These are phyloP conservation scores for Mimas tiliae DNA, from an alignment of 2,888 invertebrate species.

Conservation along the genomic window DNA sequence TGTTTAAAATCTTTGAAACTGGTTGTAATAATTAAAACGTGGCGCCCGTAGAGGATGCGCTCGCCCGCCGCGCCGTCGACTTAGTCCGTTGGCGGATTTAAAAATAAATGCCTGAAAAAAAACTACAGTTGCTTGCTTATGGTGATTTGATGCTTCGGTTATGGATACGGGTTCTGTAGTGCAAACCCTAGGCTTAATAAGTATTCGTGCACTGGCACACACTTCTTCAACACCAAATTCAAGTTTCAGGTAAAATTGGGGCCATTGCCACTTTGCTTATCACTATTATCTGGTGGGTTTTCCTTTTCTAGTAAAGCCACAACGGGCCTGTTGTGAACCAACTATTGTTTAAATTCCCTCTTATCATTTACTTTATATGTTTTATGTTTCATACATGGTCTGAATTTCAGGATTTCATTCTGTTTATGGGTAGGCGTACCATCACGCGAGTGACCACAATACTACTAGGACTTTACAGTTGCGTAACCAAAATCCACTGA, in stretches of 20 bases:
- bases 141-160: constrained; percentile 55
- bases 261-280: too few species aligned
- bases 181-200: neutral
- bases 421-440: too few species aligned
- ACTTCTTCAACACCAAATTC: neutral
- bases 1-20: constrained; percentile 54
- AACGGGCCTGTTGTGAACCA: too few species aligned
- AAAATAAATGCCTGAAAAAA: constrained; percentile 68
- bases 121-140: constrained; percentile 53
- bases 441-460: too few species aligned
- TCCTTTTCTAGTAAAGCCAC: too few species aligned
- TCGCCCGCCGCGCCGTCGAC: constrained; percentile 52
- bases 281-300: too few species aligned
- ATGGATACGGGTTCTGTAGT: constrained; percentile 54
- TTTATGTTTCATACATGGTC: too few species aligned
- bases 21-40: constrained; percentile 43
- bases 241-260: neutral
- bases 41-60: constrained; percentile 60
- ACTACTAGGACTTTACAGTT: too few species aligned
- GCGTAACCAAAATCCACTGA: too few species aligned
- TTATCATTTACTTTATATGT: too few species aligned
- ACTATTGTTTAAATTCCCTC: too few species aligned
- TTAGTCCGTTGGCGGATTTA: constrained; percentile 78
- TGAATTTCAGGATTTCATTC: too few species aligned
- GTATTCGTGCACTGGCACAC: neutral